phyloP scores from a whole-genome alignment of 1,140 invertebrate genomes.

The Cylas formicarius region DNA sequence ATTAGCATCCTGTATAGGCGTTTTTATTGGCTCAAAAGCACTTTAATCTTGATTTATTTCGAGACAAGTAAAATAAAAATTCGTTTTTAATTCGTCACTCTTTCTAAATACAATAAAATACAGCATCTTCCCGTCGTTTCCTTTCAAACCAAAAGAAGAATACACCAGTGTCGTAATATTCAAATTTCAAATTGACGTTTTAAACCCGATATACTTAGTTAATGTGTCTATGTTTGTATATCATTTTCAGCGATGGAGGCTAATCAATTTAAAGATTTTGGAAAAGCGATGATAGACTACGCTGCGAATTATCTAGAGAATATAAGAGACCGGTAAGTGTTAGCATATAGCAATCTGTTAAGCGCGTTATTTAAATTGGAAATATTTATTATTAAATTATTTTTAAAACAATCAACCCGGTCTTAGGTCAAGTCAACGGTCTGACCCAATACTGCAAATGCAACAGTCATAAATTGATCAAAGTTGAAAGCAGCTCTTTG shows the following conservation, averaged over 20 bases:
- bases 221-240: constrained; percentile 1
- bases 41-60: too few species aligned
- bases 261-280: constrained; percentile 69
- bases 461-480: too few species aligned
- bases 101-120: neutral
- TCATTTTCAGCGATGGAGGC: constrained; percentile 58
- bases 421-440: too few species aligned
- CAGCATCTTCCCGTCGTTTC: neutral
- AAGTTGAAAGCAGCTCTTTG: too few species aligned
- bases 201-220: neutral
- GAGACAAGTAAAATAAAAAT: constrained; percentile 1
- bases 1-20: too few species aligned
- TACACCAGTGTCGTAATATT: neutral
- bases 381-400: neutral
- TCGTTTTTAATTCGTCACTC: neutral
- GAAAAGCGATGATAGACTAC: constrained; percentile 72
- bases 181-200: neutral
- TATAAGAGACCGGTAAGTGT: constrained; percentile 66
- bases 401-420: too few species aligned
- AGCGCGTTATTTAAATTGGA: neutral
- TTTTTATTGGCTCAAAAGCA: too few species aligned
- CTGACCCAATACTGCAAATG: too few species aligned
- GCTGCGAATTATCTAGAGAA: constrained; percentile 79
- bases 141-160: neutral
- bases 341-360: constrained; percentile 7